phyloP scores from a whole-genome alignment of 1,140 invertebrate genomes.

The Cotesia vestalis region DNA sequence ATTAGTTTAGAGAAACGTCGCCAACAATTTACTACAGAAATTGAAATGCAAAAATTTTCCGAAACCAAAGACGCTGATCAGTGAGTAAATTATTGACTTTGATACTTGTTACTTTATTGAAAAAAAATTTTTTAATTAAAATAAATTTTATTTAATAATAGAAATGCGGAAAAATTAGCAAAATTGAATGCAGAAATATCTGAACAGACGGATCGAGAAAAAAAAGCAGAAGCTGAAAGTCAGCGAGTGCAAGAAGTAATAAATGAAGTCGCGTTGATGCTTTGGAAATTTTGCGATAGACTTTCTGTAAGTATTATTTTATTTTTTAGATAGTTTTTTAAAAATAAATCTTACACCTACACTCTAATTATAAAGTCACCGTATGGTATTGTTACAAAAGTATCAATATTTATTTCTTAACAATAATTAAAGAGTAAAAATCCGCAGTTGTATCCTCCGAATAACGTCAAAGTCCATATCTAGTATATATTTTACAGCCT shows the following conservation, averaged over 20 bases:
- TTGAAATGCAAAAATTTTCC: constrained; percentile 81
- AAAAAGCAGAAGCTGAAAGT: constrained; percentile 61
- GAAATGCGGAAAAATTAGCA: constrained; percentile 74
- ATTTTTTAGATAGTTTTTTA: not conserved
- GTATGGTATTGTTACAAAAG: no score
- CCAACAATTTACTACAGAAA: constrained; percentile 72
- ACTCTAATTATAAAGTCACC: not conserved
- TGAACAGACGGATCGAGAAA: constrained; percentile 59
- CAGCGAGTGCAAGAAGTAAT: constrained; percentile 60
- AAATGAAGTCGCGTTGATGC: constrained; percentile 46
- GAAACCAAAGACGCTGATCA: constrained; percentile 81
- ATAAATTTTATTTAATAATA: constrained; percentile 46
- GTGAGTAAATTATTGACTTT: constrained; percentile 63
- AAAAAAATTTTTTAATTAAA: not conserved
- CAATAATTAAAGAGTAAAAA: constrained; percentile 2
- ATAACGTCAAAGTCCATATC: not conserved
- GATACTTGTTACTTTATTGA: not conserved
- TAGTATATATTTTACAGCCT: not conserved
- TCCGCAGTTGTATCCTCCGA: constrained; percentile 12
- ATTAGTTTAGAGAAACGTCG: constrained; percentile 73
- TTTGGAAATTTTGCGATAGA: constrained; percentile 53
- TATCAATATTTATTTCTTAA: constrained; percentile 2
- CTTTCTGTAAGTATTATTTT: constrained; percentile 50
- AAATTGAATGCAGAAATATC: constrained; percentile 70
- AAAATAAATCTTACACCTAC: constrained; percentile 4